Evolutionary conservation across 1,140 invertebrate genomes (phyloP).

Genomic region (Parasteatoda tepidariorum): DNA sequence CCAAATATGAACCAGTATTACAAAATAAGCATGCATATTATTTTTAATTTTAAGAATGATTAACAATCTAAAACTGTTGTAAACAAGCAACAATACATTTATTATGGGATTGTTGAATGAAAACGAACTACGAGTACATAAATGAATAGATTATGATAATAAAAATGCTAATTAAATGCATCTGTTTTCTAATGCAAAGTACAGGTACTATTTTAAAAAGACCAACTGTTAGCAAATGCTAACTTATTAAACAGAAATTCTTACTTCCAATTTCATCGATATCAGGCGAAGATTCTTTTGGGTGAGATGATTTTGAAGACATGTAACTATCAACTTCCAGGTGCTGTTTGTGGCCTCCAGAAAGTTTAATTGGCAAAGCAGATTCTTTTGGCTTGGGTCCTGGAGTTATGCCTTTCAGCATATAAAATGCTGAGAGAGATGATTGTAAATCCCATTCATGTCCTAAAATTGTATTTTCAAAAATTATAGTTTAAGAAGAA

Average conservation of each 20-base stretch:
- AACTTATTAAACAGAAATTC: background rate
- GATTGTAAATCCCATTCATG: constrained; percentile 64
- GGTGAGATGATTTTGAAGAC: background rate
- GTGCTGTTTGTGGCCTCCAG: constrained; percentile 53
- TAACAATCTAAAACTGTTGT: too few relatives aligned
- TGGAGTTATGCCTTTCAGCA: constrained; percentile 62
- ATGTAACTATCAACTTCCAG: constrained; percentile 48
- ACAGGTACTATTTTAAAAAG: too few relatives aligned
- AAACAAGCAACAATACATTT: too few relatives aligned
- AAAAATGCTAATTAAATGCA: too few relatives aligned
- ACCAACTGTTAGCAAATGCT: too few relatives aligned
- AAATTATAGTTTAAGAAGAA: background rate
- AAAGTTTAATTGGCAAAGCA: constrained; percentile 37
- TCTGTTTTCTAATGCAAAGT: too few relatives aligned
- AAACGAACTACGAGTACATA: too few relatives aligned
- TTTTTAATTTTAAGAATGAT: too few relatives aligned
- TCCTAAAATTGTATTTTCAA: constrained; percentile 61
- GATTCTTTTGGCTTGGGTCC: constrained; percentile 41
- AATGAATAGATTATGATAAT: too few relatives aligned
- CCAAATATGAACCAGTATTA: too few relatives aligned
- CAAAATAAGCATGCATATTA: too few relatives aligned
- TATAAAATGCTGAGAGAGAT: constrained; percentile 64
- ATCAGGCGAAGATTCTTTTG: constrained; percentile 22
- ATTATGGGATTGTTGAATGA: too few relatives aligned
- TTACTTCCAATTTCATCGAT: constrained; percentile 35